These are phyloP conservation scores for Metellina segmentata DNA, from an alignment of 2,888 invertebrate species.

Conservation along the genomic window DNA sequence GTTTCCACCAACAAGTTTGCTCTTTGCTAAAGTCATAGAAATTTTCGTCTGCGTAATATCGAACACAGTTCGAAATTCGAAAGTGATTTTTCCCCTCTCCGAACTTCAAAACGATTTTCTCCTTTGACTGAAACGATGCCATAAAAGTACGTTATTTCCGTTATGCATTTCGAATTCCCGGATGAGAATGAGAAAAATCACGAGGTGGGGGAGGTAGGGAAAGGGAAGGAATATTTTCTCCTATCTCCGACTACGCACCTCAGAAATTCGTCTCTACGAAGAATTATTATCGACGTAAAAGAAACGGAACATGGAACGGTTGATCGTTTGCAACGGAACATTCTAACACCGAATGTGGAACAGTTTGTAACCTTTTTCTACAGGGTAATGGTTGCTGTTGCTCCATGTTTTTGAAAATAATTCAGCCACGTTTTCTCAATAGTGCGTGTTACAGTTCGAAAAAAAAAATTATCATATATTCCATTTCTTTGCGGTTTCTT, in stretches of 20 bases:
- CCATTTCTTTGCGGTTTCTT: no score
- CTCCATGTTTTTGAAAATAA: neutral
- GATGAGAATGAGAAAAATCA: neutral
- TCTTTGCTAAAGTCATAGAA: neutral
- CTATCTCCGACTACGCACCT: neutral
- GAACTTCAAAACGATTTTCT: neutral
- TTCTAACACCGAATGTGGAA: neutral
- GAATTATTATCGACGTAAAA: neutral
- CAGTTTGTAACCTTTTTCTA: neutral
- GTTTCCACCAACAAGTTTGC: neutral
- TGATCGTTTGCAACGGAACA: neutral
- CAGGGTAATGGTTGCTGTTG: neutral
- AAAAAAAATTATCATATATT: no score
- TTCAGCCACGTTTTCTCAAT: no score
- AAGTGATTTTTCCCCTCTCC: neutral
- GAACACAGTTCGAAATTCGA: neutral
- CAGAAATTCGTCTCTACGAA: neutral
- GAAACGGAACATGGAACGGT: neutral
- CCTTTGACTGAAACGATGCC: neutral
- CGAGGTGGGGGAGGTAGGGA: neutral
- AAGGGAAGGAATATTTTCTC: neutral
- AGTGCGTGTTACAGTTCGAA: no score
- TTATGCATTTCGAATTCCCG: neutral
- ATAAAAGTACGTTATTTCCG: conserved; percentile 32
- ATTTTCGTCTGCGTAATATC: neutral